Percentiles rank a stretch among this genome's conserved stretches.
Evolutionary conservation across 2,888 invertebrate genomes (phyloP).

Genomic region (Smittia sp.): DNA sequence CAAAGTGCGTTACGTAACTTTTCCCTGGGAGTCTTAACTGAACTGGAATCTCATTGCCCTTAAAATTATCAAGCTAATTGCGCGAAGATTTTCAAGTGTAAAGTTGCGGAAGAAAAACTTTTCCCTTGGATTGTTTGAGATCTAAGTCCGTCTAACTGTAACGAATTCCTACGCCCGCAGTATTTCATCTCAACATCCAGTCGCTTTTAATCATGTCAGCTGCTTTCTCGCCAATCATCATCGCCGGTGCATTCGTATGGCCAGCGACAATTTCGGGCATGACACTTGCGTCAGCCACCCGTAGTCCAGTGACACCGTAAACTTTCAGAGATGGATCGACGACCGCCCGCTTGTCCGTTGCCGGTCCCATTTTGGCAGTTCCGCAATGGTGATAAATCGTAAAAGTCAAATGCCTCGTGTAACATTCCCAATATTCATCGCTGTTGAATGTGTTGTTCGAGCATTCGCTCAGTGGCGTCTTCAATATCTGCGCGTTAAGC

Average conservation of each 20-base stretch:
- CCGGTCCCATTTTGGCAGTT: constrained; percentile 66
- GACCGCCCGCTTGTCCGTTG: constrained; percentile 59
- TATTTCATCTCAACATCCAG: constrained; percentile 46
- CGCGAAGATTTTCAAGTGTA: no score
- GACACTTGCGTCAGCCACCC: constrained; percentile 59
- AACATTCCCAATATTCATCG: constrained; percentile 66
- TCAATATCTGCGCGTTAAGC: constrained; percentile 57
- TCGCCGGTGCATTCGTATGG: constrained; percentile 58
- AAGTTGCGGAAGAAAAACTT: no score
- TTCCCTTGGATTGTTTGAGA: no score
- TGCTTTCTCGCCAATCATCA: constrained; percentile 60
- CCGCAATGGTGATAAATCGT: constrained; percentile 65
- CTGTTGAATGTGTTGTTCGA: constrained; percentile 55
- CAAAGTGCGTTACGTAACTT: no score
- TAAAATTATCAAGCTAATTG: no score
- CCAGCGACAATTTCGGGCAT: constrained; percentile 58
- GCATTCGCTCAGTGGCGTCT: constrained; percentile 62
- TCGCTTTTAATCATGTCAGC: constrained; percentile 58
- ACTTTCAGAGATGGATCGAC: constrained; percentile 61
- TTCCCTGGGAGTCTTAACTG: no score
- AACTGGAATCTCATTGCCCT: no score
- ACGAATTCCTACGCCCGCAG: no score
- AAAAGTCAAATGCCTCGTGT: constrained; percentile 59
- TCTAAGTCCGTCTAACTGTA: no score
- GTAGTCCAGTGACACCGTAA: constrained; percentile 54